Evolutionary conservation across 2,888 invertebrate species (phyloP).

Genomic region (Mechanitis messenoides): DNA sequence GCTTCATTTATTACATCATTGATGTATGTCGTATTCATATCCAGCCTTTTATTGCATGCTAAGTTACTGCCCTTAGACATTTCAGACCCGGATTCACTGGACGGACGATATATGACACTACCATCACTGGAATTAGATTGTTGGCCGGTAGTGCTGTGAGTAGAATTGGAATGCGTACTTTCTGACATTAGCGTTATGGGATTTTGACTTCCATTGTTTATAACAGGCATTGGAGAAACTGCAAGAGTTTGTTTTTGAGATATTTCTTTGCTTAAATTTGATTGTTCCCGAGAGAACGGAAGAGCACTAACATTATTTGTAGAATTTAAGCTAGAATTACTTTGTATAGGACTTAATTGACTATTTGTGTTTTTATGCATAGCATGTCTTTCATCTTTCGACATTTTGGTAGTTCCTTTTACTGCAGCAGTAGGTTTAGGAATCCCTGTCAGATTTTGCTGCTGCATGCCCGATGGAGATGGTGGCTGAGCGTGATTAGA

Average conservation of each 20-base stretch:
- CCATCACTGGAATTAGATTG: conserved; percentile 84
- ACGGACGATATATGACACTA: conserved; percentile 84
- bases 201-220: conserved; percentile 49
- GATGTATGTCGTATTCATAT: conserved; percentile 72
- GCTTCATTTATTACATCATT: conserved; percentile 75
- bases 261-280: conserved; percentile 70
- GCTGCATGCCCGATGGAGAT: conserved; percentile 47
- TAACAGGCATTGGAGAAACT: conserved; percentile 86
- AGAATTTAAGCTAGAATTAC: conserved; percentile 76
- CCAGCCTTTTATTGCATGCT: conserved; percentile 70
- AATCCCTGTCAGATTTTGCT: conserved; percentile 78
- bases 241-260: conserved; percentile 75
- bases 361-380: conserved; percentile 75
- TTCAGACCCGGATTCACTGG: conserved; percentile 83
- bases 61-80: conserved; percentile 64
- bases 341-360: conserved; percentile 76
- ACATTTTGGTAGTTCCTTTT: conserved; percentile 89
- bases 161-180: conserved; percentile 78
- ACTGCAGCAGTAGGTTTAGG: conserved; percentile 95
- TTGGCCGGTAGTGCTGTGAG: conserved; percentile 80
- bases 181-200: conserved; percentile 78
- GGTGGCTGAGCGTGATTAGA: conserved; percentile 46
- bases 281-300: conserved; percentile 71
- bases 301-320: conserved; percentile 68
- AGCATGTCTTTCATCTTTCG: conserved; percentile 75